Evolutionary conservation across 2,113 vertebrate species (phyloP).

Genomic region (Cynocephalus volans): DNA sequence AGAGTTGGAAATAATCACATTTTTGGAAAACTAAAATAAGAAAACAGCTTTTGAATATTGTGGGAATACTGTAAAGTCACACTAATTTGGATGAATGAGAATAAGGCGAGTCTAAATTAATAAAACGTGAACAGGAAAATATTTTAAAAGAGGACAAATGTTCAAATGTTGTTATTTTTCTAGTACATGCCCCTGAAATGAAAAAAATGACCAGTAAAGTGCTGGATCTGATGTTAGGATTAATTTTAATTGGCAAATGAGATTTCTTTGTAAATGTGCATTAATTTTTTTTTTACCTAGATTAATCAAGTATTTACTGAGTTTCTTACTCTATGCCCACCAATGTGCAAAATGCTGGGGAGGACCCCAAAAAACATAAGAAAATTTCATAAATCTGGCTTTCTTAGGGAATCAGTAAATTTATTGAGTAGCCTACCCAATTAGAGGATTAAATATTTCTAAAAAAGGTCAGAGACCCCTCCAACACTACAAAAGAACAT

Average conservation of each 20-base stretch:
- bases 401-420: slow-evolving; percentile 11
- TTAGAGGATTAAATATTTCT: slow-evolving; percentile 41
- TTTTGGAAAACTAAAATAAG: slow-evolving; percentile 49
- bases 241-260: slow-evolving; percentile 45
- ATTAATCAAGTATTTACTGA: slow-evolving; percentile 43
- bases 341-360: background rate
- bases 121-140: slow-evolving; percentile 70
- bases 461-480: background rate
- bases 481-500: background rate
- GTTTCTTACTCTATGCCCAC: background rate
- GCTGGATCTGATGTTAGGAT: background rate
- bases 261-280: background rate
- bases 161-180: slow-evolving; percentile 30
- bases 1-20: slow-evolving; percentile 20
- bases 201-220: background rate
- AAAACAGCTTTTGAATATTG: slow-evolving; percentile 25
- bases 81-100: slow-evolving; percentile 49
- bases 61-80: slow-evolving; percentile 18
- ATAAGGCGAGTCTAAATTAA: slow-evolving; percentile 59
- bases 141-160: slow-evolving; percentile 66
- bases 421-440: background rate
- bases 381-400: slow-evolving; percentile 33
- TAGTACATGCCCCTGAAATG: slow-evolving; percentile 3
- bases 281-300: slow-evolving; percentile 17
- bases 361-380: background rate